Conservation (phyloP, 2,113 vertebrate genomes). For the Amphiprion percula region DNA sequence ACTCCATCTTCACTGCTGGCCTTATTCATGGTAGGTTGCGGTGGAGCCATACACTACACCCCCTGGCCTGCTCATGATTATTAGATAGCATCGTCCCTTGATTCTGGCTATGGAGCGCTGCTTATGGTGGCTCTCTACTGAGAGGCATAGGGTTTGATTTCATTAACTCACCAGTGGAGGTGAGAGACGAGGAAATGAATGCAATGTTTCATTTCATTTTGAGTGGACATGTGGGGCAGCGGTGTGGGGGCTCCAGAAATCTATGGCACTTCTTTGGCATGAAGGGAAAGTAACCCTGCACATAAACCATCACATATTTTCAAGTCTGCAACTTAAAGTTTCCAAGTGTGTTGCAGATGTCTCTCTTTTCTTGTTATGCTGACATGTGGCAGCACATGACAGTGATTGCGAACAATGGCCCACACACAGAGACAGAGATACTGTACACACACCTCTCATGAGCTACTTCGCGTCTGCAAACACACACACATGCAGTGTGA, state of each 20-base stretch:
- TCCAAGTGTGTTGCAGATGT: constrained; percentile 15
- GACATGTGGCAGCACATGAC: constrained; percentile 71
- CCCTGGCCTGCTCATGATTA: constrained; percentile 78
- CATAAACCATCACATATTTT: constrained; percentile 22
- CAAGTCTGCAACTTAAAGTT: constrained; percentile 25
- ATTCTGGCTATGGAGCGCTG: constrained; percentile 58
- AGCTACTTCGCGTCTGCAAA: constrained; percentile 10
- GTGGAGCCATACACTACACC: constrained; percentile 74
- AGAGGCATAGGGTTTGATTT: constrained; percentile 75
- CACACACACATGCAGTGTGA: constrained; percentile 50
- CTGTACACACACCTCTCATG: constrained; percentile 43
- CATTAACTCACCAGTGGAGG: constrained; percentile 76
- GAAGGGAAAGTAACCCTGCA: constrained; percentile 44
- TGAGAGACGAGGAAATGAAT: constrained; percentile 73
- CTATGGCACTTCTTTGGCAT: constrained; percentile 51
- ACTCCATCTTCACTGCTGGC: constrained; percentile 90
- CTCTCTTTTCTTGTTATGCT: constrained; percentile 72
- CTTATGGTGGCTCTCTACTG: constrained; percentile 78
- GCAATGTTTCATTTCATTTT: constrained; percentile 79
- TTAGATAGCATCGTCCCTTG: constrained; percentile 77
- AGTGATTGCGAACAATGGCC: constrained; percentile 67
- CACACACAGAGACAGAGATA: constrained; percentile 40
- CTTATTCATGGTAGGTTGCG: constrained; percentile 86
- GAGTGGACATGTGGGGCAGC: constrained; percentile 71
- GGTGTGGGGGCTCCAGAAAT: constrained; percentile 45